Base-by-base conservation (phyloP, 2,113 vertebrate genomes). In the Trinectes maculatus region DNA sequence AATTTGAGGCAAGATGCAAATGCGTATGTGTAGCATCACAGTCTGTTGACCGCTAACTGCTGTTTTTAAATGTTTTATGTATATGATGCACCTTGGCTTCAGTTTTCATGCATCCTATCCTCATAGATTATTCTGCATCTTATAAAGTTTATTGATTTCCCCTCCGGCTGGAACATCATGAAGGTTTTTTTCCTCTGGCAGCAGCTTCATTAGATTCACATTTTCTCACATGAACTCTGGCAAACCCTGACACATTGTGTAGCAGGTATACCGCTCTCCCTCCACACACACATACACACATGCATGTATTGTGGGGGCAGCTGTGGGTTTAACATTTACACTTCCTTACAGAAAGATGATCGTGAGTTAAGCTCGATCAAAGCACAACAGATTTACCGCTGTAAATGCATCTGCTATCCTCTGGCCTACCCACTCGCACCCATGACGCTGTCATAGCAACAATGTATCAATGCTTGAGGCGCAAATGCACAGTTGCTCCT, bases 391-490 rank as follows among this genome's bases (percentile, higher is more conserved):
- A 42, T 71, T 57, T 48, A 16, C 31, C 37, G 22, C 71, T 28
- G 46, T 79, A 62, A 52, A 47, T 57, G 34, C 44, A 60, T 82
- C 62, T 33, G 28, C 58, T 59, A 73, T 51, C 51, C 55, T 49
- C 52, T 0, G 8, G 55, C 49, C 49, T 47, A 42, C 57, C 39
- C 48, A 46, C 59, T 77, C 54, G 33, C 21, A 65, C 46, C 24
- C 24, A 18, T 40, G 70, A 62, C 75, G 80, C 71, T 81, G 80
- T 59, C 75, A 80, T 77, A 28, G 79, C 81, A 87, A 85, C 77
- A 40, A 52, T 44, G 49, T 26, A 71, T 76, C 71, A 60, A 18
- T 8, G 54, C 75, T 52, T 18, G 10, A 78, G 67, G 65, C 42
- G 3, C 7, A 5, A 33, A 70, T 56, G 73, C 58, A 24, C 18